These are phyloP conservation scores for Pitangus sulphuratus DNA, from an alignment of 2,797 vertebrate species.

Conservation along the genomic window DNA sequence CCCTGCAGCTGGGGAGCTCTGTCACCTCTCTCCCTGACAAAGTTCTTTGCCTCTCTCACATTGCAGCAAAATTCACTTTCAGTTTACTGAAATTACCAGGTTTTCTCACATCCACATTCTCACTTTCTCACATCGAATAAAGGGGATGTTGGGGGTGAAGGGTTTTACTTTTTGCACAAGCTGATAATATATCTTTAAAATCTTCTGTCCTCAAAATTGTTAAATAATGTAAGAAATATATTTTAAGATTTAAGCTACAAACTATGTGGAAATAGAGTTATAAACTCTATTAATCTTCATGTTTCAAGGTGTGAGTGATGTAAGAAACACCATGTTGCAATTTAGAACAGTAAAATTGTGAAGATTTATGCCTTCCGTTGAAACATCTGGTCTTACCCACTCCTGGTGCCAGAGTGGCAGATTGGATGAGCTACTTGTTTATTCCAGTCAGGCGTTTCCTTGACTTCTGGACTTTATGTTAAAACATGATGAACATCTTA, in stretches of 20 bases:
- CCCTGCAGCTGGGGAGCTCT: not conserved
- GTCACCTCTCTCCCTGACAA: not conserved
- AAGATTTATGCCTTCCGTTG: not conserved
- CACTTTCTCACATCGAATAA: not conserved
- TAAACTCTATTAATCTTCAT: not conserved
- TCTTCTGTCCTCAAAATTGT: not conserved
- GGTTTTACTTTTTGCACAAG: not conserved
- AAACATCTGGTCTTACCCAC: conserved; percentile 15
- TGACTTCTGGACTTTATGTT: not conserved
- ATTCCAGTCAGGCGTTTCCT: not conserved
- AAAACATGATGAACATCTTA: not conserved
- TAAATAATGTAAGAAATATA: not conserved
- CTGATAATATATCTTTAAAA: not conserved
- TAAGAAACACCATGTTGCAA: not conserved
- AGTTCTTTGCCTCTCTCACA: not conserved
- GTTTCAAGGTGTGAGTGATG: not conserved
- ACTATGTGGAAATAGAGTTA: not conserved
- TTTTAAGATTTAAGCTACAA: not conserved
- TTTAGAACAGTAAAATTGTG: not conserved
- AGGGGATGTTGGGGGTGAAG: accelerated
- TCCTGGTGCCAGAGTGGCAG: not conserved
- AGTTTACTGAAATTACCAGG: not conserved
- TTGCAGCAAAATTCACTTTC: not conserved
- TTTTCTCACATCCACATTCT: not conserved
- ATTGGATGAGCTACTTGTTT: conserved; percentile 5